phyloP scores from a whole-genome alignment of 2,113 vertebrate genomes.

The Hyaena hyaena region DNA sequence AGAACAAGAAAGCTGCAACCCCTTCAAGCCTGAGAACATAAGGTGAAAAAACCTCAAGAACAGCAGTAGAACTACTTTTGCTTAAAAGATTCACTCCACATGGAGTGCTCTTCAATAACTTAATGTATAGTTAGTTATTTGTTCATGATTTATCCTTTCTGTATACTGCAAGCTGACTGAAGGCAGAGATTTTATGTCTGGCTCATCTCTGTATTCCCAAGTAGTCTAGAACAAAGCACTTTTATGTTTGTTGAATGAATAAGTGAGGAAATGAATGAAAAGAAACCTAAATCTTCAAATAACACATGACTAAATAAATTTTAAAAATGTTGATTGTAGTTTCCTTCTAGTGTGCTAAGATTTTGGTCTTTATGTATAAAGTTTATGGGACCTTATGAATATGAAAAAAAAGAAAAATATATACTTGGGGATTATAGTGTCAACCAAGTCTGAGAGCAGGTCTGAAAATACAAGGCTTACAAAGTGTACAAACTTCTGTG shows the following conservation, averaged over 20 bases:
- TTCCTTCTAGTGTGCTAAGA: background rate
- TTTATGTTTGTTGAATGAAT: constrained; percentile 42
- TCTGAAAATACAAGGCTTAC: constrained; percentile 47
- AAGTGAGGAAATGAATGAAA: background rate
- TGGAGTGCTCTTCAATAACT: background rate
- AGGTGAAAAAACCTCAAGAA: background rate
- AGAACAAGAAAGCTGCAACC: background rate
- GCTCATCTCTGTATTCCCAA: background rate
- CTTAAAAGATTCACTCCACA: background rate
- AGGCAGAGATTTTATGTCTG: background rate
- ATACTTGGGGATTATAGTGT: background rate
- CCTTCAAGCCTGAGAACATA: background rate
- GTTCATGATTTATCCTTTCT: background rate
- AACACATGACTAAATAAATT: constrained; percentile 18
- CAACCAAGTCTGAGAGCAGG: background rate
- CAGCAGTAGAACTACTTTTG: background rate
- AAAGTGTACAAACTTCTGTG: constrained; percentile 21
- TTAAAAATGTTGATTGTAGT: background rate
- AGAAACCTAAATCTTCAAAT: background rate
- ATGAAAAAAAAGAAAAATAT: constrained; percentile 1
- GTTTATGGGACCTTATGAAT: background rate
- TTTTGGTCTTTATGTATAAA: background rate
- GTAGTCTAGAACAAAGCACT: background rate
- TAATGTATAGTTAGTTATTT: constrained; percentile 8
- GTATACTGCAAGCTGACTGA: background rate